Percentiles rank a stretch among this genome's conserved stretches.
These are phyloP conservation scores for Drosophila bifasciata DNA, from an alignment of 1,140 invertebrate genomes.

Conservation along the genomic window DNA sequence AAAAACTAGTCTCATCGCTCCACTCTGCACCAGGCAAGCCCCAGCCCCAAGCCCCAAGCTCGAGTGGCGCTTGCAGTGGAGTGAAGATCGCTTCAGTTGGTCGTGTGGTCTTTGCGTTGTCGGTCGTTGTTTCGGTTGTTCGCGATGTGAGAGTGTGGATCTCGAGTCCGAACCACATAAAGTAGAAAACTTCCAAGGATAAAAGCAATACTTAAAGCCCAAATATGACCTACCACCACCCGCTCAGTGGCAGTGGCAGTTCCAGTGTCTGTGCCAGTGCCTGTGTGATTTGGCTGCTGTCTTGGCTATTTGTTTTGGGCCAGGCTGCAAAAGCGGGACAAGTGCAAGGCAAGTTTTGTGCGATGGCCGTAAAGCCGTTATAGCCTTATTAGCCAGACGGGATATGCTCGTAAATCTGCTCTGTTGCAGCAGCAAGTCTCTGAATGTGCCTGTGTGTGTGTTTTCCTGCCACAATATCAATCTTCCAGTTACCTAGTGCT, in stretches of 20 bases:
- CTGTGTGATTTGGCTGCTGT: background rate
- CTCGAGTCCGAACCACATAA: too few species aligned
- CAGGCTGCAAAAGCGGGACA: conserved; percentile 46
- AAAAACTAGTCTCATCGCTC: conserved; percentile 57
- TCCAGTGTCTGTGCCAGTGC: background rate
- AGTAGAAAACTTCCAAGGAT: background rate
- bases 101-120: conserved; percentile 70
- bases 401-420: conserved; percentile 36
- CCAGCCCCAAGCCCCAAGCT: background rate
- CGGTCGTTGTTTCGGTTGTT: conserved; percentile 48
- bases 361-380: conserved; percentile 33
- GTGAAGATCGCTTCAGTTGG: conserved; percentile 65
- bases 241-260: background rate
- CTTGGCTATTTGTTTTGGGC: conserved; percentile 4
- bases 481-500: conserved; percentile 11
- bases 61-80: conserved; percentile 22
- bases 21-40: conserved; percentile 5
- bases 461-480: background rate
- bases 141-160: conserved; percentile 51
- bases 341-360: conserved; percentile 70
- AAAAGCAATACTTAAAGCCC: conserved; percentile 10
- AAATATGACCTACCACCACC: conserved; percentile 16
- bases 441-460: background rate
- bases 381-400: conserved; percentile 49
- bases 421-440: background rate